Evolutionary conservation across 2,113 vertebrate genomes (phyloP), one percentile per base, ranked within the genome.

Genomic region (Mustelus asterias): DNA sequence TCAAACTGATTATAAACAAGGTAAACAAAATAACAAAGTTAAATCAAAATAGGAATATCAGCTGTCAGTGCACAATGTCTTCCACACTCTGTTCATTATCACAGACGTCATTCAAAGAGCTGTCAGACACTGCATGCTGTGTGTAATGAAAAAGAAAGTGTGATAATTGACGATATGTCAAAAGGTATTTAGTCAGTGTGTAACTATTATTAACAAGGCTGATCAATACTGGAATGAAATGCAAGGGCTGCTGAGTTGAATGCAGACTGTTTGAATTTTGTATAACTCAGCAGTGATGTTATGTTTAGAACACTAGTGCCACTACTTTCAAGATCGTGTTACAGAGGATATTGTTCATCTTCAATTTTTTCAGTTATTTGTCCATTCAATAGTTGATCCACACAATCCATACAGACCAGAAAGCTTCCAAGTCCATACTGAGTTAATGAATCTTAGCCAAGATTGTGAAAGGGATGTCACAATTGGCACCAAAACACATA

Each of bases 31-130:
- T 24, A 90, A 16, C 29, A 16, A n/a, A 20, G 54, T 92, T 58
- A 60, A 92, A 92, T 92, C 88, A 37, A 92, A 63, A 33, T 58
- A 63, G 88, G 33, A 92, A 63, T n/a, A 92, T 29, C 88, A 92
- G 54, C 29, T 92, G 88, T 33, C 29, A 33, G 6, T n/a, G 18
- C 29, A 63, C 26, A n/a, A 92, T 63, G 60, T 60, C 33, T 13
- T 33, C 88, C 88, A 80, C n/a, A 83, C 14, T 63, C 54, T 92
- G 5, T 92, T 63, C 88, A n/a, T n/a, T 13, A 92, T n/a, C 88
- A 92, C 88, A 33, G 14, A 16, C 0, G 29, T n/a, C 60, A n/a
- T 93, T 93, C 26, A 93, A 65, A 22, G 60, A 65, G 60, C 20
- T 65, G n/a, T n/a, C 9, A 37, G 60, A 67, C 33, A 67, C 18